Percentiles rank a stretch among this genome's conserved stretches.
Conservation (phyloP, 2,888 invertebrate genomes). For the Coelopa pilipes region DNA sequence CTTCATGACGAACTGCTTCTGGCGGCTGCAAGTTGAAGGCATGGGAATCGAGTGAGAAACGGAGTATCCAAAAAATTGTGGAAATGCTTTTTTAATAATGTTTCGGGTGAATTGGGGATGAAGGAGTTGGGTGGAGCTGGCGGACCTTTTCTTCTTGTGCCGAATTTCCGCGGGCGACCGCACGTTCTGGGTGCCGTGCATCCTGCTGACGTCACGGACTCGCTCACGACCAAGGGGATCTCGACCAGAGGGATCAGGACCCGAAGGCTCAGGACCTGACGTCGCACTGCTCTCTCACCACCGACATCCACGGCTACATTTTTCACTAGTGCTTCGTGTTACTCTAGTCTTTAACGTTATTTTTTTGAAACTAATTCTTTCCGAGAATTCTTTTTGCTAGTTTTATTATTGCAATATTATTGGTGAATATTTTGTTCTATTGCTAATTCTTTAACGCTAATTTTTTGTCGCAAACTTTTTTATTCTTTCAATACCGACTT, state of each 20-base stretch:
- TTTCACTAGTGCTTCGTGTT: neutral
- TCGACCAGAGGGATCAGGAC: too few species aligned
- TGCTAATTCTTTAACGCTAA: too few species aligned
- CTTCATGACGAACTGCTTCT: slow-evolving; percentile 62
- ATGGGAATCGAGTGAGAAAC: neutral
- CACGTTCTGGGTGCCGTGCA: slow-evolving; percentile 57
- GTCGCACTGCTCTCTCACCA: neutral
- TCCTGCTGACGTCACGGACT: slow-evolving; percentile 37
- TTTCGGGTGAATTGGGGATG: too few species aligned
- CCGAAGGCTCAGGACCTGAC: too few species aligned
- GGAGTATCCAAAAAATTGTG: neutral
- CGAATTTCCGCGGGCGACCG: slow-evolving; percentile 64
- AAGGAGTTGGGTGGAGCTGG: neutral
- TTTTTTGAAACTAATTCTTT: too few species aligned
- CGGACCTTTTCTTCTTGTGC: slow-evolving; percentile 64
- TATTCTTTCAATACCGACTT: too few species aligned
- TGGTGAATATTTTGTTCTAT: too few species aligned
- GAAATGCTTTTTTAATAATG: neutral
- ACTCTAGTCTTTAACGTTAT: neutral
- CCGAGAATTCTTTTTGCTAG: too few species aligned
- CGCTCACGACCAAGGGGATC: slow-evolving; percentile 1
- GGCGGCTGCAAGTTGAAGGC: slow-evolving; percentile 46
- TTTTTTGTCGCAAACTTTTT: too few species aligned
- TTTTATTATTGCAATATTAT: too few species aligned
- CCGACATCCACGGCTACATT: neutral